phyloP scores from a whole-genome alignment of 2,113 vertebrate genomes.

The Orcinus orca region DNA sequence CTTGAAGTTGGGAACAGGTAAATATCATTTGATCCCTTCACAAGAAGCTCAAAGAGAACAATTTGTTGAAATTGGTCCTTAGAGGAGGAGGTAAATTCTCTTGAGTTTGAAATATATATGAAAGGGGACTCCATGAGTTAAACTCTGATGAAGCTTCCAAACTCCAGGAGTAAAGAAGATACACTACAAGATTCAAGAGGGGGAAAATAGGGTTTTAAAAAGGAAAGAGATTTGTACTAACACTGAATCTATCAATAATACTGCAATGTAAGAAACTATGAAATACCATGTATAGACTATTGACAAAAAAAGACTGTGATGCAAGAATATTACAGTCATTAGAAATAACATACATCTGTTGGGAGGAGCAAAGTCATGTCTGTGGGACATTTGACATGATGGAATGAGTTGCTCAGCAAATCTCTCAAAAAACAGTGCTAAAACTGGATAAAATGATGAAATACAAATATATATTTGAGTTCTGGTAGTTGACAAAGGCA shows the following conservation, averaged over 20 bases:
- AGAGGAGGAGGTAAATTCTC: neutral
- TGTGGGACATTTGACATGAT: neutral
- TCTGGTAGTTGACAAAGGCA: neutral
- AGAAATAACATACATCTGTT: neutral
- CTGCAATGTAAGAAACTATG: neutral
- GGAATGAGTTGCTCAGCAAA: neutral
- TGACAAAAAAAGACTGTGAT: neutral
- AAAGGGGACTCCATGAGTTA: neutral
- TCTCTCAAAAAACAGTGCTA: neutral
- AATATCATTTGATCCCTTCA: neutral
- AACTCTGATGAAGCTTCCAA: neutral
- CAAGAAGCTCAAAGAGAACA: neutral
- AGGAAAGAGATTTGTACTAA: neutral
- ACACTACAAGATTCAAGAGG: neutral
- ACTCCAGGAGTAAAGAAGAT: neutral
- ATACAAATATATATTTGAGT: neutral
- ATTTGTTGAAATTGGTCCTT: neutral
- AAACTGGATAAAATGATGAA: neutral
- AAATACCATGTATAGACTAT: neutral
- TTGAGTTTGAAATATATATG: neutral
- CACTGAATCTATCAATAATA: neutral
- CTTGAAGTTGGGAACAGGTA: neutral
- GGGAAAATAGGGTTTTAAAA: neutral
- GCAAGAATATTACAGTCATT: neutral
- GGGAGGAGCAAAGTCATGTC: neutral